Evolutionary conservation across 2,797 vertebrate species (phyloP).

Genomic region (Melanotaenia maccullochi): DNA sequence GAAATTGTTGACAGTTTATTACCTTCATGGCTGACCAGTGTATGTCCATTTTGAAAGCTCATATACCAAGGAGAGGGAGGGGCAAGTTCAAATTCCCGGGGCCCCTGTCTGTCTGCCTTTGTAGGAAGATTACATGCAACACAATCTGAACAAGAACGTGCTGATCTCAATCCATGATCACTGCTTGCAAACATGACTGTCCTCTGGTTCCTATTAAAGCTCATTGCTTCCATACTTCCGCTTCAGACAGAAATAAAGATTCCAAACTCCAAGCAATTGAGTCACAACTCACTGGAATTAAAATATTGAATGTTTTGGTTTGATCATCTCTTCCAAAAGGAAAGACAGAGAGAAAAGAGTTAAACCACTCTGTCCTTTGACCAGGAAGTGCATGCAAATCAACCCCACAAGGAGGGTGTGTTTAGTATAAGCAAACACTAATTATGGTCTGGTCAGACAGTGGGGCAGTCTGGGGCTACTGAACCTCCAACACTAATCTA

Average conservation of each 20-base stretch:
- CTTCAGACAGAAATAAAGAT: constrained; percentile 72
- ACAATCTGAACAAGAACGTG: constrained; percentile 68
- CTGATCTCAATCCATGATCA: constrained; percentile 68
- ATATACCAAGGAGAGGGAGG: constrained; percentile 19
- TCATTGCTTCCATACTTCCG: constrained; percentile 80
- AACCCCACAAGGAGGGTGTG: constrained; percentile 69
- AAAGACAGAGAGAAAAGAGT: constrained; percentile 19
- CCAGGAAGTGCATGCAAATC: constrained; percentile 80
- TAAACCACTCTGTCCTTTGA: constrained; percentile 71
- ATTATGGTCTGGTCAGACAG: constrained; percentile 76
- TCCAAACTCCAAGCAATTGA: constrained; percentile 67
- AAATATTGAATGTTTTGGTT: constrained; percentile 63
- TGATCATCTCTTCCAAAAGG: constrained; percentile 41
- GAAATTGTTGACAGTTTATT: constrained; percentile 56
- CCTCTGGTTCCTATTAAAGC: constrained; percentile 79
- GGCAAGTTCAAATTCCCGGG: constrained; percentile 50
- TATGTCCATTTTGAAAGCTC: constrained; percentile 41
- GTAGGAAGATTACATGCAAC: constrained; percentile 69
- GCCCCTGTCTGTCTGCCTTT: constrained; percentile 56
- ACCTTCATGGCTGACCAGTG: constrained; percentile 60
- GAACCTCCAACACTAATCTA: constrained; percentile 75
- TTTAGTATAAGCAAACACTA: constrained; percentile 84
- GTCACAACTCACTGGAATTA: constrained; percentile 67
- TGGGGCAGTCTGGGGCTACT: constrained; percentile 68
- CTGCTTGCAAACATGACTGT: constrained; percentile 68